Base-by-base conservation (phyloP, 2,797 vertebrate genomes). In the Phyllotis vaccarum region DNA sequence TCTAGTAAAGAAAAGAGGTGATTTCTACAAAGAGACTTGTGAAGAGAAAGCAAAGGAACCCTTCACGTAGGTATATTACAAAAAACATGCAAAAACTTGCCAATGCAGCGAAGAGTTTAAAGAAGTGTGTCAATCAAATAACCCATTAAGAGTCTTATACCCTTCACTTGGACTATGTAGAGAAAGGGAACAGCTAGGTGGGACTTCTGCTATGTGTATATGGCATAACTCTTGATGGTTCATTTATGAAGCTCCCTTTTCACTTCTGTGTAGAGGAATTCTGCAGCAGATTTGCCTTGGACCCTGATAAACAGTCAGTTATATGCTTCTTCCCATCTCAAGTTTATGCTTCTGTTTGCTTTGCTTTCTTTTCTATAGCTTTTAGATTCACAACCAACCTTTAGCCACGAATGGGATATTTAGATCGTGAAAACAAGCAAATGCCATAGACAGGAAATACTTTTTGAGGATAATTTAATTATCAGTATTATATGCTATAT, bases 231-330 rank as follows among this genome's bases (percentile, higher is more conserved):
- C 11, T 58, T 21, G 46, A 7, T 54, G 22, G 27, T 52, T 58
- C n/a, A 24, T 13, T 16, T 0, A 5, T 27, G 34, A 46, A 12
- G 21, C 14, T 78, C 24, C 29, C 0, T 22, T 27, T 4, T 0
- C 49, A 29, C 2, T 49, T 19, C 2, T 6, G 11, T 27, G 22
- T 17, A 1, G 27, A 90, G 56, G 6, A n/a, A 0, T 0, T 1
- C 0, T 1, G 13, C 1, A 0, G 8, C 19, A 4, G 17, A 1
- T 31, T 92, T 34, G 21, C 8, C 27, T 24, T 19, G 43, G n/a
- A n/a, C 43, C 37, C 22, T 5, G 16, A 40, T 14, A 40, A 54
- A 60, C 13, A 24, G 0, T 2, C 1, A 24, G 12, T 27, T 29
- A 5, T 31, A 0, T 31, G 0, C 29, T 34, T 68, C 75, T 21